Evolutionary conservation across 2,797 vertebrate species (phyloP), one percentile per base, ranked within the genome.

Genomic region (Acanthurus lineatus): DNA sequence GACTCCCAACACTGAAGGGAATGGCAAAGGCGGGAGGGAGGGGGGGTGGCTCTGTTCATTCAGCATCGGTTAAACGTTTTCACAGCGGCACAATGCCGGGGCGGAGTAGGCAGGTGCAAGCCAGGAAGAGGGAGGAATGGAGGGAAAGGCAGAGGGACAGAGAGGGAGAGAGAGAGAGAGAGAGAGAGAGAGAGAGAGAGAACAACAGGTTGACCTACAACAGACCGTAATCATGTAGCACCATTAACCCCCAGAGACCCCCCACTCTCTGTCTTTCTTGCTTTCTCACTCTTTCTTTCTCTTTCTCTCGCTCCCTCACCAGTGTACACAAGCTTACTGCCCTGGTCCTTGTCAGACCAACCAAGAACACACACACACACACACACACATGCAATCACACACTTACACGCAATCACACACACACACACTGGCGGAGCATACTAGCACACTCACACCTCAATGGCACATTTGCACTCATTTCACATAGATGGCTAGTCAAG

Each of bases 41-140:
- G 84, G 76, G 76, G 89, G 85, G 73, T 68, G 86, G 73, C 81
- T 73, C 28, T 87, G 74, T 90, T 92, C 94, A 93, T 97, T 97
- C 96, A 97, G 95, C 94, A 95, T 96, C 96, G 93, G 96, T 97
- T 97, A 97, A 98, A 97, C 97, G 97, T 97, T 98, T 98, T 97
- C 97, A 97, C 96, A 97, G 96, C 95, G 83, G 94, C 96, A 96
- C 97, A 95, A 95, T 94, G 92, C 89, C 42, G 87, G 91, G 92
- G 92, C 89, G 91, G 93, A 94, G 92, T 91, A 92, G 92, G 94
- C 94, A 95, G 94, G 94, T 95, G 94, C 91, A 93, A 89, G 79
- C 73, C 85, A 85, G 88, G 74, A 72, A 82, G 86, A 86, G 83
- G 84, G 90, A 93, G 90, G 86, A 91, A 89, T 87, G 87, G 92